Evolutionary conservation across 2,797 vertebrate species (phyloP).

Genomic region (Neosilurus mollespiculum): DNA sequence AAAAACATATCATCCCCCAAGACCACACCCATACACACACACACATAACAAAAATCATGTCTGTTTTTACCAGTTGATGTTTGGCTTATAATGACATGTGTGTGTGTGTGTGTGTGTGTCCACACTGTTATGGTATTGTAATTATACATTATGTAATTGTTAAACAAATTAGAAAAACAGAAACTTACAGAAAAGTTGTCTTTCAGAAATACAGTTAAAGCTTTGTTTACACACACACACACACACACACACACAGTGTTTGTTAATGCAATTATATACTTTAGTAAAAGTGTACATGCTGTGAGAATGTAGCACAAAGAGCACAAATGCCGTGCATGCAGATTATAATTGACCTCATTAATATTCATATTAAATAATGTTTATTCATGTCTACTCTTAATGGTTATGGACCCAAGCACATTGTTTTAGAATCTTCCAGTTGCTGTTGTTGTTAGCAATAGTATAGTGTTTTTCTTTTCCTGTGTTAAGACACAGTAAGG

Average conservation of each 20-base stretch:
- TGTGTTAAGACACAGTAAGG: constrained; percentile 1
- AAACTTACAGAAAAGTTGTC: background rate
- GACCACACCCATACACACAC: constrained; percentile 58
- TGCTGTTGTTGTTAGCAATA: background rate
- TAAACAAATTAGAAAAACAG: background rate
- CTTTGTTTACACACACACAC: constrained; percentile 13
- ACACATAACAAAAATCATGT: background rate
- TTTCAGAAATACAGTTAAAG: background rate
- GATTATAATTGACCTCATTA: constrained; percentile 34
- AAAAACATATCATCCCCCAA: constrained; percentile 33
- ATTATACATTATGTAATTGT: background rate
- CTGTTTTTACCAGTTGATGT: background rate
- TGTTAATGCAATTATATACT: background rate
- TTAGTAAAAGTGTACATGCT: constrained; percentile 3
- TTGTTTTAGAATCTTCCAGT: background rate
- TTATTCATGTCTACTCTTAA: constrained; percentile 20
- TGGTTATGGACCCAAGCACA: constrained; percentile 16
- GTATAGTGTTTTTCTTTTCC: background rate
- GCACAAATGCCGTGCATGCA: constrained; percentile 77
- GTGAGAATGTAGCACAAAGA: constrained; percentile 79
- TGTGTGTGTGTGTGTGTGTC: background rate
- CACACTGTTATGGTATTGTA: background rate
- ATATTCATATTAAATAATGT: constrained; percentile 9
- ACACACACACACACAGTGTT: constrained; percentile 1
- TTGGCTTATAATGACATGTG: background rate